phyloP scores from a whole-genome alignment of 2,888 invertebrate genomes.

The Drosophila demipolita region DNA sequence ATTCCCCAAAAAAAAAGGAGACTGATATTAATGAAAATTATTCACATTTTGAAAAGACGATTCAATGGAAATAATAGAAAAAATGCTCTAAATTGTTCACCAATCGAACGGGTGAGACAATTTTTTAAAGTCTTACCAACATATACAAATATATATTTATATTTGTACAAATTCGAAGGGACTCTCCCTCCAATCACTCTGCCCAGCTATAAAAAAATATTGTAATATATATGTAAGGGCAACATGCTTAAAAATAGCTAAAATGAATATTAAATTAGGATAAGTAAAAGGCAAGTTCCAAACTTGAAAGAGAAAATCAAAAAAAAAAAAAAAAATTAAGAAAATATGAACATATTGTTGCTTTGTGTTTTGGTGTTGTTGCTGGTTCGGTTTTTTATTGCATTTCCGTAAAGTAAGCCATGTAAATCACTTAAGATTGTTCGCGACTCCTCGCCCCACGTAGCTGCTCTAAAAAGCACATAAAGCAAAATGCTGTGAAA shows the following conservation, averaged over 20 bases:
- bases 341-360: slow-evolving; percentile 26
- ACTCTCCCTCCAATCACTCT: not conserved
- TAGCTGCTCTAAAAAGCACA: slow-evolving; percentile 70
- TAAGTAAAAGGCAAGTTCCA: slow-evolving; percentile 47
- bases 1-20: not conserved
- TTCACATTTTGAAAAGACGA: not conserved
- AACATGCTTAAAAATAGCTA: slow-evolving; percentile 67
- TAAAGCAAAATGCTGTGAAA: slow-evolving; percentile 79
- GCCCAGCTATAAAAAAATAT: not conserved
- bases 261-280: slow-evolving; percentile 76
- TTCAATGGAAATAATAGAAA: too few relatives aligned
- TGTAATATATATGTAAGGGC: slow-evolving; percentile 1
- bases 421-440: slow-evolving; percentile 76
- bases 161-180: slow-evolving; percentile 43
- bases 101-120: not conserved
- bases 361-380: slow-evolving; percentile 16
- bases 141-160: not conserved
- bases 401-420: slow-evolving; percentile 75
- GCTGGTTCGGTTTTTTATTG: slow-evolving; percentile 55
- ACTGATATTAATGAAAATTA: not conserved
- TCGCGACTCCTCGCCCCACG: slow-evolving; percentile 62
- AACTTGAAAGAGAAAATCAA: slow-evolving; percentile 18
- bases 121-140: slow-evolving; percentile 48
- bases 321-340: not conserved
- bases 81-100: not conserved